phyloP scores from a whole-genome alignment of 1,140 invertebrate genomes.

The Chionoecetes opilio region DNA sequence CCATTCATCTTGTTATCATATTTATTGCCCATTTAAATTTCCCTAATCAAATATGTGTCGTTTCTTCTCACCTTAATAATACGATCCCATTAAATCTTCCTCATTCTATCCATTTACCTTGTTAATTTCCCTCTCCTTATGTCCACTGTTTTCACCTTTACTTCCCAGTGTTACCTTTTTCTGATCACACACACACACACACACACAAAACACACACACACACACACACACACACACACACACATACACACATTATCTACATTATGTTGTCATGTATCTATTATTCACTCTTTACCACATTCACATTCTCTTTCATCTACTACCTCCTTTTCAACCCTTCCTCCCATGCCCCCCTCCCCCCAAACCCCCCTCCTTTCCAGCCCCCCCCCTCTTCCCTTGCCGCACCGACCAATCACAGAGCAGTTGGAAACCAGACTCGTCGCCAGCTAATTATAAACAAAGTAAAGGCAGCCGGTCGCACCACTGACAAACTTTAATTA shows the following conservation, averaged over 20 bases:
- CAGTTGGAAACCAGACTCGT: constrained; percentile 44
- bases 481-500: constrained; percentile 77
- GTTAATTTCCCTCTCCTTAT: not conserved
- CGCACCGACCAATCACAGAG: constrained; percentile 57
- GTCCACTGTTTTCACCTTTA: not conserved
- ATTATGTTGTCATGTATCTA: no score
- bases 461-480: constrained; percentile 68
- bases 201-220: no score
- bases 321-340: not conserved
- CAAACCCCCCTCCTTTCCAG: not conserved
- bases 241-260: no score
- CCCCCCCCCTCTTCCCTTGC: not conserved
- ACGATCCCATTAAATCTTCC: not conserved
- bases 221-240: no score
- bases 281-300: not conserved
- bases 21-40: no score
- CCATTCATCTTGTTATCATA: no score
- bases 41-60: not conserved
- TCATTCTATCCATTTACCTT: not conserved
- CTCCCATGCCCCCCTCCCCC: not conserved
- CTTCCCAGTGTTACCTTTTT: no score
- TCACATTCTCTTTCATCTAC: not conserved
- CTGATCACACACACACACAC: no score
- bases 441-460: constrained; percentile 74
- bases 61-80: not conserved